A percentile compares a stretch with the other conserved stretches of the same genome.
Evolutionary conservation across 2,113 vertebrate genomes (phyloP).

Genomic region (Tauraco erythrolophus): DNA sequence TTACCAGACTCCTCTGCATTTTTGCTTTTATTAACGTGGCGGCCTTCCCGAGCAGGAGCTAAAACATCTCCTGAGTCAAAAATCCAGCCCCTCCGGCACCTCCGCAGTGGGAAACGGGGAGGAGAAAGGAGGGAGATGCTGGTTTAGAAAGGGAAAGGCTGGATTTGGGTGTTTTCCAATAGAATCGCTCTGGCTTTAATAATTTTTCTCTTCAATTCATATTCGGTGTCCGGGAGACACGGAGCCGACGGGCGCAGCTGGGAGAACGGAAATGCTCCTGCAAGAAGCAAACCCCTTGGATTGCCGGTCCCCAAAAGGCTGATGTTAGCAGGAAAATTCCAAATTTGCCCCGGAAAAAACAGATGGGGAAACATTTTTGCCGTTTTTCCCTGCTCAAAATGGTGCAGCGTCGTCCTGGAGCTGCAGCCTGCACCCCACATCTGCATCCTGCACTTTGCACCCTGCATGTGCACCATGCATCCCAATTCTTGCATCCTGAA

Average conservation of each 20-base stretch:
- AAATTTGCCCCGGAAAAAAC: neutral
- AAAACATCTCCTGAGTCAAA: neutral
- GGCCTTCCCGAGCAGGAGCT: slow-evolving; percentile 54
- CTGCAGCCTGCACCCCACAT: neutral
- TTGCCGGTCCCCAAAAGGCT: fast-evolving
- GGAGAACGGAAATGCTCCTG: neutral
- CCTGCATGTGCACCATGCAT: fast-evolving
- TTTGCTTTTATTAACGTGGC: slow-evolving; percentile 76
- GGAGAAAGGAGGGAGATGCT: neutral
- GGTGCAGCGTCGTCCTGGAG: neutral
- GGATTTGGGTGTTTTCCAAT: neutral
- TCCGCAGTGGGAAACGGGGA: neutral
- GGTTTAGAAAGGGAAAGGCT: neutral
- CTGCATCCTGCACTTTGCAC: neutral
- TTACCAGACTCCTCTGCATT: slow-evolving; percentile 71
- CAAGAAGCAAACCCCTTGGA: neutral
- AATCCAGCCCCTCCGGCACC: neutral
- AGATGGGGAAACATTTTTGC: neutral
- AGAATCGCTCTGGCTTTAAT: neutral
- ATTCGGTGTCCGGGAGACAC: neutral
- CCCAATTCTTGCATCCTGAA: too few species aligned
- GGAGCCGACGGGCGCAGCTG: fast-evolving
- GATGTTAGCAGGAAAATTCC: neutral
- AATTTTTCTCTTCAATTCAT: neutral
- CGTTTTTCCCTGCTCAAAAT: neutral